Percentiles rank a stretch among this genome's conserved stretches.
Conservation (phyloP, 1,140 invertebrate species). For the Whitmania pigra region DNA sequence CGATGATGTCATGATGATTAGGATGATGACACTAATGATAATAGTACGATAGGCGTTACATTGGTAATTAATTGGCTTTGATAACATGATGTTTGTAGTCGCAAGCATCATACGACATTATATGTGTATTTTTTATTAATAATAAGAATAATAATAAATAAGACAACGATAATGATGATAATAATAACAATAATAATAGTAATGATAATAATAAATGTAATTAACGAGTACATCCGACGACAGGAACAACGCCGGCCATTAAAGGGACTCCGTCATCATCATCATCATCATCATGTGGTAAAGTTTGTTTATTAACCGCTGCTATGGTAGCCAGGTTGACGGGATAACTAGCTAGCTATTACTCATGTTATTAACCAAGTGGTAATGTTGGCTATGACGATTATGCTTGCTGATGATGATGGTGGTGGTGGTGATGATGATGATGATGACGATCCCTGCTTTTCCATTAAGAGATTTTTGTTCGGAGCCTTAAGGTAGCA, state of each 20-base stretch:
- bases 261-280: neutral
- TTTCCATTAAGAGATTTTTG: too few relatives aligned
- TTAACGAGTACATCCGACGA: neutral
- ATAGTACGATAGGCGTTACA: neutral
- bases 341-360: neutral
- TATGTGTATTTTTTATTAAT: neutral
- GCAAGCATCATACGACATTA: neutral
- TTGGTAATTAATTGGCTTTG: too few relatives aligned
- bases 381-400: neutral
- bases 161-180: neutral
- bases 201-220: neutral
- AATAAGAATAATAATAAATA: neutral
- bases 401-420: neutral
- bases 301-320: neutral
- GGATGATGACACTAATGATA: neutral
- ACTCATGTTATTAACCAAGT: neutral
- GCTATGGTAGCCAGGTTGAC: neutral
- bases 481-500: too few relatives aligned
- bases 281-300: neutral
- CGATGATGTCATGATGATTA: neutral
- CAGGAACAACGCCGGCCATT: neutral
- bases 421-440: neutral
- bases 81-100: neutral
- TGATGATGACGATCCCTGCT: neutral
- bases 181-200: slow-evolving; percentile 1